Percentiles rank a stretch among this genome's conserved stretches.
Evolutionary conservation across 2,888 invertebrate genomes (phyloP).

Genomic region (Cyrtodaria siliqua): DNA sequence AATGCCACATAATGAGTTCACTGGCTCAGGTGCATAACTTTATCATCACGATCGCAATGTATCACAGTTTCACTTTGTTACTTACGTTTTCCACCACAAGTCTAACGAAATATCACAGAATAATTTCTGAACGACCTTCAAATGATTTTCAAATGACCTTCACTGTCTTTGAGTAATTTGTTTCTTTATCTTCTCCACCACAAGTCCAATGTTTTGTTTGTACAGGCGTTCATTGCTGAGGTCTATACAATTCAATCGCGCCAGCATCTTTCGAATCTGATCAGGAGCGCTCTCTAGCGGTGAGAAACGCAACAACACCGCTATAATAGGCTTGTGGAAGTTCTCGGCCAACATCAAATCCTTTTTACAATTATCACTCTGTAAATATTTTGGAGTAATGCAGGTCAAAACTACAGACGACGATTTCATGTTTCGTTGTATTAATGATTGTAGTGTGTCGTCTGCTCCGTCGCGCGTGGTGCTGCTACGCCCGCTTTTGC

Average conservation of each 20-base stretch:
- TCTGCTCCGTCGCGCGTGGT: constrained; percentile 63
- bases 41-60: no score
- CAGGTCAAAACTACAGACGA: constrained; percentile 81
- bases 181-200: constrained; percentile 80
- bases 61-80: no score
- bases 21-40: no score
- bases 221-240: constrained; percentile 83
- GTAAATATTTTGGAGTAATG: constrained; percentile 84
- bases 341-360: constrained; percentile 83
- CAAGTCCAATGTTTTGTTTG: constrained; percentile 78
- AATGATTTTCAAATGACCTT: no score
- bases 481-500: constrained; percentile 74
- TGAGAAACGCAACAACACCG: constrained; percentile 81
- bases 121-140: no score
- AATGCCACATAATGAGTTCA: no score
- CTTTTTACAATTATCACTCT: constrained; percentile 84
- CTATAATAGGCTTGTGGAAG: constrained; percentile 82
- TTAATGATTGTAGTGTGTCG: constrained; percentile 79
- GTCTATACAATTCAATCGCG: constrained; percentile 77
- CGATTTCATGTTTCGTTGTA: constrained; percentile 82
- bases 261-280: constrained; percentile 79
- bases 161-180: constrained; percentile 52
- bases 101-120: no score
- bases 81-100: no score
- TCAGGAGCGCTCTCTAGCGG: constrained; percentile 82